Percentiles rank a stretch among this genome's conserved stretches.
Conservation (phyloP, 2,888 invertebrate species). For the Papilio demoleus region DNA sequence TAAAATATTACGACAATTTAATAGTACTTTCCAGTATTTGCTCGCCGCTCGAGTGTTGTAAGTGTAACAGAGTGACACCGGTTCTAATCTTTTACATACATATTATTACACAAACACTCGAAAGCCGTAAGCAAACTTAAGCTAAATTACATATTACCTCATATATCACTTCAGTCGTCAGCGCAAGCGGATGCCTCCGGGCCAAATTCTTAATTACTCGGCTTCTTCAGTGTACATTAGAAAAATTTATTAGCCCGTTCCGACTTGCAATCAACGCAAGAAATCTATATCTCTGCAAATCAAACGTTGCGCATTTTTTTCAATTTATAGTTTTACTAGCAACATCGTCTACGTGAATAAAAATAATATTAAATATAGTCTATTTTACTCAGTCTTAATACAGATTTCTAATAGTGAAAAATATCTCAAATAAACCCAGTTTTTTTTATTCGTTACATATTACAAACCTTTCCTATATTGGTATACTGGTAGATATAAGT, state of each 20-base stretch:
- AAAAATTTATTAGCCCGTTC: constrained; percentile 48
- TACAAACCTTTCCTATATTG: too few relatives aligned
- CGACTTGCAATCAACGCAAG: constrained; percentile 35
- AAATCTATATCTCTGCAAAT: constrained; percentile 45
- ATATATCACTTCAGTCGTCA: constrained; percentile 44
- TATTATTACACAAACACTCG: constrained; percentile 39
- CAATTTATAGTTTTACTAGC: constrained; percentile 3
- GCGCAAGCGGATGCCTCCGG: constrained; percentile 44
- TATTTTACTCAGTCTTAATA: too few relatives aligned
- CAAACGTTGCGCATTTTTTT: constrained; percentile 25
- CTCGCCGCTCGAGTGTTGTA: background rate
- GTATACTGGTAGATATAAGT: too few relatives aligned
- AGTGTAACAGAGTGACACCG: constrained; percentile 16
- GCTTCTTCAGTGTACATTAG: constrained; percentile 59
- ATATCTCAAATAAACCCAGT: too few relatives aligned
- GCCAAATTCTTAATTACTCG: constrained; percentile 56
- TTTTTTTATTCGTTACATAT: too few relatives aligned
- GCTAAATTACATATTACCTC: constrained; percentile 45
- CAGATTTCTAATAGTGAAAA: too few relatives aligned
- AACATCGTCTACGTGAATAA: too few relatives aligned
- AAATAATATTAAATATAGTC: too few relatives aligned
- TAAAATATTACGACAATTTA: constrained; percentile 8
- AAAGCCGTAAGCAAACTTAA: constrained; percentile 44
- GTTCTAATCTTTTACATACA: constrained; percentile 36
- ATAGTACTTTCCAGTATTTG: background rate